Base-by-base conservation (phyloP, 1,140 invertebrate genomes). In the Ooceraea biroi region DNA sequence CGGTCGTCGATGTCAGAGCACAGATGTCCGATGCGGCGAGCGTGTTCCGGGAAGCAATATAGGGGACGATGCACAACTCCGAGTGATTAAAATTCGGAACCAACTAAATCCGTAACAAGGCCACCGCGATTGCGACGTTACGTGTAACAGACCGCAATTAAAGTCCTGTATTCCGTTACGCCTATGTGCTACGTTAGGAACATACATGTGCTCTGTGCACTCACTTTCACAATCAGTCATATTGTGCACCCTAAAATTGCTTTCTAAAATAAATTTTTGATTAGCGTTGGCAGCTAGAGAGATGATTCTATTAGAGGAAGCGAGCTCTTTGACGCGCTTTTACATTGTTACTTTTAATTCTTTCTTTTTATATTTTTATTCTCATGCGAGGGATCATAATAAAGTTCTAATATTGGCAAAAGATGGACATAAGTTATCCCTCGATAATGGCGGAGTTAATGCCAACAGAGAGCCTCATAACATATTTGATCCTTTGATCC, bases 41-140 rank as follows among this genome's bases (percentile, higher is more conserved):
- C 8, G 19, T 68, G 27, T 22, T 8, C 10, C 46, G 17, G 30
- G 8, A 41, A 4, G 19, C 48, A 78, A 78, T 78, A 68, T 68
- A 78, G 46, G 3, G 2, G 12, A 69, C n/a, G 63, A 66, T 78
- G 50, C 48, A 36, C 36, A 78, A 69, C 74, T 65, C 12, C n/a
- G 30, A n/a, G 14, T 57, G 63, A 66, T 78, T 78, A 78, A 78
- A 74, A 74, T 74, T 74, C 72, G n/a, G 57, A 61, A 74, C 36
- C 52, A 73, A 58, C 52, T 74, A 61, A 74, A 74, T 74, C 55
- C 57, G 57, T 74, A 74, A 63, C 55, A 61, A 61, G 72, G 57
- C 10, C 14, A 17, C 10, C 14, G 48, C 30, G 63, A 66, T 78
- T 55, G 50, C 63, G 46, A 66, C 19, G 74, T 52, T 57, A 36